phyloP scores from a whole-genome alignment of 2,888 invertebrate genomes.

The Cyaniris semiargus region DNA sequence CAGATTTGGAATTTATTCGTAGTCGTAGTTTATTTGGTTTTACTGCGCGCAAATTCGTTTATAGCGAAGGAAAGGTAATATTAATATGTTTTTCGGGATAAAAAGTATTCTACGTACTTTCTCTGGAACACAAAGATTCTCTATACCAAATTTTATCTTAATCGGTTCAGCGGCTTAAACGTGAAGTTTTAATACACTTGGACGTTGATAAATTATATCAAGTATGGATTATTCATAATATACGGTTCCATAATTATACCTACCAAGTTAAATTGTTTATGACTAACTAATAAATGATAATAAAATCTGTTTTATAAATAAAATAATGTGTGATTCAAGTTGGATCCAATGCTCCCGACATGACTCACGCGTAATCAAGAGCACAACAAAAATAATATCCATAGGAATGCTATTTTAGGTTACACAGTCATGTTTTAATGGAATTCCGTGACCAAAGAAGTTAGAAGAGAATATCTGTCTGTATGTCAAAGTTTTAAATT shows the following conservation, averaged over 20 bases:
- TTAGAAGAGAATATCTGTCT: no score
- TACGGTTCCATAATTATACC: no score
- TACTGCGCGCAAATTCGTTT: no score
- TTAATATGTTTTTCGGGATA: no score
- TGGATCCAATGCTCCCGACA: neutral
- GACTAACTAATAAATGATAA: conserved; percentile 1
- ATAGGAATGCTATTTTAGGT: neutral
- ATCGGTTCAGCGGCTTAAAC: no score
- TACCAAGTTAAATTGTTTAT: neutral
- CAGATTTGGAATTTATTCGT: neutral
- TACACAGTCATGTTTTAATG: neutral
- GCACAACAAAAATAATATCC: conserved; percentile 3
- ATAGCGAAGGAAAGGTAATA: no score
- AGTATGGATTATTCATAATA: no score
- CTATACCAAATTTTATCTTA: no score
- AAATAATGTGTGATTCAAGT: conserved; percentile 12
- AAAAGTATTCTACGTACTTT: no score
- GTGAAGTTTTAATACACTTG: no score
- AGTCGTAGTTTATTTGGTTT: neutral
- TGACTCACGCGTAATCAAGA: neutral
- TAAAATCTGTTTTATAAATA: neutral
- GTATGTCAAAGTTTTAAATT: neutral
- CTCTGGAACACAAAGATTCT: no score
- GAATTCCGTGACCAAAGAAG: neutral
- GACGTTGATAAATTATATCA: no score